Conservation (phyloP, 2,113 vertebrate species). For the Ammospiza caudacuta region DNA sequence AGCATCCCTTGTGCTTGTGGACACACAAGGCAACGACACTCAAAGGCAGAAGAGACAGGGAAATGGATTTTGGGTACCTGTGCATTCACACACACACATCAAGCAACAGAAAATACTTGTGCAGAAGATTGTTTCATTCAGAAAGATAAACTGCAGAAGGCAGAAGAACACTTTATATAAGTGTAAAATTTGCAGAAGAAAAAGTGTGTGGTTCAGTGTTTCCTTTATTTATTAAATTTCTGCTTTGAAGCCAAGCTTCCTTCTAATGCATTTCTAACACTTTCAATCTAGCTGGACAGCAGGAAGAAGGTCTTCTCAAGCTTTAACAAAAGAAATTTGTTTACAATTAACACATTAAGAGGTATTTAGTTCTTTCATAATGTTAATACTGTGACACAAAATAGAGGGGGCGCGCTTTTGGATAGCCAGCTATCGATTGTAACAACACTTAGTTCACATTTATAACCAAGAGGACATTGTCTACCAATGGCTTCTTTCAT, state of each 20-base stretch:
- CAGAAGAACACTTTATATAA: neutral
- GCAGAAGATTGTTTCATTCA: neutral
- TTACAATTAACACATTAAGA: neutral
- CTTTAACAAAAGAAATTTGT: neutral
- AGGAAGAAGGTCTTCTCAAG: neutral
- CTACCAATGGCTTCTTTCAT: neutral
- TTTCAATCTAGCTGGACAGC: neutral
- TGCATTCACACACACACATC: accelerated
- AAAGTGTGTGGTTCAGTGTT: neutral
- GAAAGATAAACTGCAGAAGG: neutral
- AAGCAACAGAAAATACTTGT: neutral
- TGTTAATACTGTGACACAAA: neutral
- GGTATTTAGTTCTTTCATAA: neutral
- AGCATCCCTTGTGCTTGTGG: neutral
- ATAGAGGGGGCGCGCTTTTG: neutral
- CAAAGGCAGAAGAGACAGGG: neutral
- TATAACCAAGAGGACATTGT: neutral
- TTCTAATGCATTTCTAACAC: neutral
- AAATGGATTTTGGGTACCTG: neutral
- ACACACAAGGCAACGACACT: neutral
- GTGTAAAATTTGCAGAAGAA: neutral
- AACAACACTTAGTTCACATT: neutral
- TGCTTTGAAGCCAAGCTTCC: neutral
- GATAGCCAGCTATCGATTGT: neutral
- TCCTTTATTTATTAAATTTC: neutral